These are phyloP conservation scores for Horisme vitalbata DNA, from an alignment of 2,888 invertebrate genomes.

Conservation along the genomic window DNA sequence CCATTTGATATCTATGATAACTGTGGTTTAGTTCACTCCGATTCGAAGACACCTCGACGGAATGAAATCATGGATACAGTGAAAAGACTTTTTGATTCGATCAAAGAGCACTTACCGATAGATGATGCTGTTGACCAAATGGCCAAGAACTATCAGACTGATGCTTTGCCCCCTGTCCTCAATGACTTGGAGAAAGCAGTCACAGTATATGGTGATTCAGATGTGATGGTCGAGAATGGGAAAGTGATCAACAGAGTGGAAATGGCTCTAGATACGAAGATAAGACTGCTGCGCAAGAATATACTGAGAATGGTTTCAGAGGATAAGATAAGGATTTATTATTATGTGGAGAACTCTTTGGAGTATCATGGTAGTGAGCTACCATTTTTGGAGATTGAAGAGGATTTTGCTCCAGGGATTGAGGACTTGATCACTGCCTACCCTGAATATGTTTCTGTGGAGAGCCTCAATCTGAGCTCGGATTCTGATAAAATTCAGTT, in stretches of 20 bases:
- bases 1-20: constrained; percentile 90
- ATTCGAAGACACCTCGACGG: constrained; percentile 69
- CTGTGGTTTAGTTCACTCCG: constrained; percentile 87
- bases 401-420: constrained; percentile 86
- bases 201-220: constrained; percentile 89
- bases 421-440: constrained; percentile 88
- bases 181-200: constrained; percentile 85
- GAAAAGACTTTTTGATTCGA: constrained; percentile 79
- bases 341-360: constrained; percentile 92
- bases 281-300: constrained; percentile 83
- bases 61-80: constrained; percentile 78
- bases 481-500: constrained; percentile 85
- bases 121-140: constrained; percentile 94
- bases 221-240: constrained; percentile 85
- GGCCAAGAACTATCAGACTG: constrained; percentile 92
- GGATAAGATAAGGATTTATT: constrained; percentile 87
- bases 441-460: constrained; percentile 89
- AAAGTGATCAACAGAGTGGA: constrained; percentile 85
- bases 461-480: constrained; percentile 86
- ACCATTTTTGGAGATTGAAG: constrained; percentile 86
- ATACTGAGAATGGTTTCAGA: constrained; percentile 85
- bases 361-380: constrained; percentile 93
- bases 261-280: constrained; percentile 84
- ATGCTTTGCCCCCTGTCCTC: constrained; percentile 93
- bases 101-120: constrained; percentile 84